Evolutionary conservation across 1,140 invertebrate genomes (phyloP), one percentile per base, ranked within the genome.

Genomic region (Helicoverpa zea): DNA sequence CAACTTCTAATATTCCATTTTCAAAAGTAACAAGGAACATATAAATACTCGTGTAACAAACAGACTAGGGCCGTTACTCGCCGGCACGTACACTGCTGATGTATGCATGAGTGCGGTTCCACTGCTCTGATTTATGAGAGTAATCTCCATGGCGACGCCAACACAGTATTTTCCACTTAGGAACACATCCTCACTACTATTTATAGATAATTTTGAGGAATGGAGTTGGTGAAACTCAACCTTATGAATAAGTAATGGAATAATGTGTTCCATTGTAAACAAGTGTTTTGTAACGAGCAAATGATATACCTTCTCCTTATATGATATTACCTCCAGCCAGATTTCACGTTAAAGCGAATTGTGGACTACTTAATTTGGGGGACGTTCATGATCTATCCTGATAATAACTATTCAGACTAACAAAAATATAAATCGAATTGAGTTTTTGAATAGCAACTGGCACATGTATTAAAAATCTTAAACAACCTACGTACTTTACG

Each of bases 111-210:
- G 51, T 64, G 75, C 14, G 23, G 18, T 56, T 61, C 73, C 63
- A 18, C 63, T 47, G n/a, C 56, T 79, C 64, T 85, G 83, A 85
- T 83, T 83, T 83, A 85, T 85, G 81, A 29, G 52, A 63, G 51
- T 77, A 81, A 84, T 82, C 81, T 78, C 83, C 76, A 84, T 79
- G 66, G 81, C 43, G 61, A 82, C 75, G 51, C 64, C 35, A 43
- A 35, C 68, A 63, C 74, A 51, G 75, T 66, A 77, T 77, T 77
- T 77, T 56, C 75, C 61, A 77, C 75, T 77, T 77, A 66, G n/a
- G 11, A 9, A 30, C 35, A 52, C 61, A 49, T 75, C 56, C 73
- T 16, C 13, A 43, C 16, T 12, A 59, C 73, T 61, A 59, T 75
- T 61, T 75, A 43, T 58, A 23, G 52, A 73, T 56, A 56, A 56